Base-by-base conservation (phyloP, 2,888 invertebrate genomes). In the Drosophila yooni region DNA sequence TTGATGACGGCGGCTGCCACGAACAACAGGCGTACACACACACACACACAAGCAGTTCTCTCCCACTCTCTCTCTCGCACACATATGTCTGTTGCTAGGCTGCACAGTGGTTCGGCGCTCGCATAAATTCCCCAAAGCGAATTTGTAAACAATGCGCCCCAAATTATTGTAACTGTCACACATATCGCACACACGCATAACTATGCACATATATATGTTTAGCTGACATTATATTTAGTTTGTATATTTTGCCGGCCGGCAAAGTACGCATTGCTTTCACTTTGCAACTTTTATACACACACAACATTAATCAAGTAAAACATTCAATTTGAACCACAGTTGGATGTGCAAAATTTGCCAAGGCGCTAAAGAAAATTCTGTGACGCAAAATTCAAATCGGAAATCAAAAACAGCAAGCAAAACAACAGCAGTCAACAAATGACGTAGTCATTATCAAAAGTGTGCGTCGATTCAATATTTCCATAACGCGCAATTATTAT, bases 401-500 rank as follows among this genome's bases (percentile, higher is more conserved):
- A 79, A 66, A 29, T 51, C 31, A 48, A 60, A 56, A 52, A 64
- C 29, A 61, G 57, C 54, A 62, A 51, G 0, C 21, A 62, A 25
- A 38, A 33, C 40, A 64, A 46, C 54, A 53, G 58, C 52, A 40
- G 21, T 67, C 64, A 77, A 59, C 60, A 73, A 66, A 69, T 73
- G 60, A 61, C 74, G 68, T 69, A 63, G 53, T 21, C 63, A 58
- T 64, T 62, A 29, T 33, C 15, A 36, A 54, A 7, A 18, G 25
- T 34, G 29, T 31, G 21, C 33, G 46, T 56, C 56, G 61, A 87
- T 63, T 60, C 58, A 69, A 77, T 70, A 78, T 82, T 74, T 76
- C 70, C 70, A 72, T 69, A 67, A 70, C 52, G 76, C 73, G 70
- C 82, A 82, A 79, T 80, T 75, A 58, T 76, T 81, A 66, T 69